Percentiles rank a stretch among this genome's conserved stretches.
These are phyloP conservation scores for Sarcophaga variegata DNA, from an alignment of 2,888 invertebrate genomes.

Conservation along the genomic window DNA sequence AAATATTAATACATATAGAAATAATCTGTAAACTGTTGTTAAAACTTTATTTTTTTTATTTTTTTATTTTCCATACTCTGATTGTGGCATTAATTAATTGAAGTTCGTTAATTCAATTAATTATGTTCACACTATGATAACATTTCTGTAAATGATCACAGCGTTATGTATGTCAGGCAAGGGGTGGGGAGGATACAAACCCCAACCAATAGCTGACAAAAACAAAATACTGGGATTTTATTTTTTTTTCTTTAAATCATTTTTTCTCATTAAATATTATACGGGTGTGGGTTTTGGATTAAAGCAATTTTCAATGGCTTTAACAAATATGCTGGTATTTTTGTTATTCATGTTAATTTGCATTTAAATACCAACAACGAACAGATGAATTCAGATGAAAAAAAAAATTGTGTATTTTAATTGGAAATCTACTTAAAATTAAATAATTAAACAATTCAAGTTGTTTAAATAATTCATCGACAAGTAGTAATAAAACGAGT, in stretches of 20 bases:
- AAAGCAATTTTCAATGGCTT: not conserved
- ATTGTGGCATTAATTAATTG: slow-evolving; percentile 56
- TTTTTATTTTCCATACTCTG: slow-evolving; percentile 24
- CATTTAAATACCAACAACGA: not conserved
- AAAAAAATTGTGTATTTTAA: slow-evolving; percentile 17
- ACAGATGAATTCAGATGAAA: not conserved
- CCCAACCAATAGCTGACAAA: slow-evolving; percentile 45
- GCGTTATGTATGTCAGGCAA: not conserved
- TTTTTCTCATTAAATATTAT: slow-evolving; percentile 28
- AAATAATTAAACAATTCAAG: not conserved
- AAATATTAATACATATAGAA: no score
- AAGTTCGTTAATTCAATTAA: slow-evolving; percentile 61
- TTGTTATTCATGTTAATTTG: not conserved
- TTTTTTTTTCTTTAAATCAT: slow-evolving; percentile 5
- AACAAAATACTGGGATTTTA: slow-evolving; percentile 22
- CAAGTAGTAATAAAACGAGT: not conserved
- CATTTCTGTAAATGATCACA: slow-evolving; percentile 12
- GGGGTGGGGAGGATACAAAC: not conserved
- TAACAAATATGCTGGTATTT: slow-evolving; percentile 15
- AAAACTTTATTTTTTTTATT: not conserved
- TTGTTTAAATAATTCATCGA: not conserved
- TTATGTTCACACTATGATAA: slow-evolving; percentile 48
- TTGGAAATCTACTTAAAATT: not conserved
- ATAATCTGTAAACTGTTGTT: not conserved
- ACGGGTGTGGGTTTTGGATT: slow-evolving; percentile 2